A percentile compares a stretch with the other conserved stretches of the same genome.
phyloP scores from a whole-genome alignment of 2,797 vertebrate species.

The Natrix natrix region DNA sequence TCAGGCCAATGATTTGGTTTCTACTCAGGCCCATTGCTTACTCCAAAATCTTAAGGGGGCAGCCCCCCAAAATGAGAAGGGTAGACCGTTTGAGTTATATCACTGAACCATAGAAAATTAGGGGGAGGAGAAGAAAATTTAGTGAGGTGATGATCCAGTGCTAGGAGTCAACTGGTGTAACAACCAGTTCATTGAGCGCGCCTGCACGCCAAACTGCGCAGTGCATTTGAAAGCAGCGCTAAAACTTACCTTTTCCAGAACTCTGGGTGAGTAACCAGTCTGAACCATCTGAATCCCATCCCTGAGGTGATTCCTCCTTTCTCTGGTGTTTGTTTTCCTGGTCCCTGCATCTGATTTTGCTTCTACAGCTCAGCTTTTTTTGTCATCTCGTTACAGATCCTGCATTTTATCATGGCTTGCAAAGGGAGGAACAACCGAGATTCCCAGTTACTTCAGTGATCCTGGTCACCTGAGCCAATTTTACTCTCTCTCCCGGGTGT shows the following conservation, averaged over 20 bases:
- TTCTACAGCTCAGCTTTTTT: slow-evolving; percentile 34
- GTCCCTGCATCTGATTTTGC: background rate
- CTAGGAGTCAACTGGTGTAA: no score
- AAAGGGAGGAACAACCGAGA: slow-evolving; percentile 74
- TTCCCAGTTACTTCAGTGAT: slow-evolving; percentile 79
- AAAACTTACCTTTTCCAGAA: no score
- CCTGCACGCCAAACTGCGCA: no score
- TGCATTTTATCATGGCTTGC: slow-evolving; percentile 59
- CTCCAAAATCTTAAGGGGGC: background rate
- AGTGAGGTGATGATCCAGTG: background rate
- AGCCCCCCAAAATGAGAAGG: background rate
- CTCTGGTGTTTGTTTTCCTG: background rate
- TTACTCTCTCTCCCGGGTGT: slow-evolving; percentile 76
- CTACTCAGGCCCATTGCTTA: background rate
- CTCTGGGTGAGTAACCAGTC: no score
- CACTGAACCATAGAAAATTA: background rate
- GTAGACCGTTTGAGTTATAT: background rate
- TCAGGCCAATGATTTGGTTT: background rate
- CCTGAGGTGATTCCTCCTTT: background rate
- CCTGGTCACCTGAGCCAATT: slow-evolving; percentile 80
- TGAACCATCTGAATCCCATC: no score
- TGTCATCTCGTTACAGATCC: slow-evolving; percentile 70
- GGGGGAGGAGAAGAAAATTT: background rate
- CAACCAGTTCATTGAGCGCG: no score
- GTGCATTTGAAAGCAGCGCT: no score